Base-by-base conservation (phyloP, 2,797 vertebrate genomes). In the Tapera naevia region DNA sequence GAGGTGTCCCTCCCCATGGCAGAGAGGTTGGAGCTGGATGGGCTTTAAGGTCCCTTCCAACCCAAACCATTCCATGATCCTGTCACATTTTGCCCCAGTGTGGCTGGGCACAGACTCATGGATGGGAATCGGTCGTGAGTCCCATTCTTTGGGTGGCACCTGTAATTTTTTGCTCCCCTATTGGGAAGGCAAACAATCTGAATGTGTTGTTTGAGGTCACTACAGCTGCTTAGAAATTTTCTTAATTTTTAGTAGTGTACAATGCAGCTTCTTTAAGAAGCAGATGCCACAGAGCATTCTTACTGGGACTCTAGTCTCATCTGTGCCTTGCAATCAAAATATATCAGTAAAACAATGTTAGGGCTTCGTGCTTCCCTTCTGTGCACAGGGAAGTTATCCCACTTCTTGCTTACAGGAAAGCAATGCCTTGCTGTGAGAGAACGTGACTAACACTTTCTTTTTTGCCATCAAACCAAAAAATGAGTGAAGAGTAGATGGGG, bases 61-160 rank as follows among this genome's bases (percentile, higher is more conserved):
- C 43, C 43, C 43, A 43, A 43, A 43, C 43, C 43, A 43, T 18
- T 43, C 16, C 43, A 18, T 17, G 18, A 43, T 14, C 43, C 16
- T 43, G 43, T 43, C 43, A 14, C 16, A 17, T 43, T 43, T 43
- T 62, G 25, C n/a, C 19, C 37, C 17, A 28, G 25, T 28, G 5
- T 5, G 13, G 30, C 69, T 46, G 33, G n/a, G 56, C 35, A 19
- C 39, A 35, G 39, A 30, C 14, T 39, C 2, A 1, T 1, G 1
- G 45, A 5, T 48, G 21, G 58, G 33, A 48, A 23, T 43, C 5
- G 0, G 3, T 33, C 22, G 37, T 11, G 4, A 25, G 12, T 75
- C 41, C 17, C 9, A 0, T 27, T 69, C 22, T n/a, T 86, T 6
- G 17, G 25, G 28, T 32, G 37, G 24, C 46, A 28, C n/a, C 46